Conservation (phyloP, 2,797 vertebrate genomes). For the Hippoglossus hippoglossus region DNA sequence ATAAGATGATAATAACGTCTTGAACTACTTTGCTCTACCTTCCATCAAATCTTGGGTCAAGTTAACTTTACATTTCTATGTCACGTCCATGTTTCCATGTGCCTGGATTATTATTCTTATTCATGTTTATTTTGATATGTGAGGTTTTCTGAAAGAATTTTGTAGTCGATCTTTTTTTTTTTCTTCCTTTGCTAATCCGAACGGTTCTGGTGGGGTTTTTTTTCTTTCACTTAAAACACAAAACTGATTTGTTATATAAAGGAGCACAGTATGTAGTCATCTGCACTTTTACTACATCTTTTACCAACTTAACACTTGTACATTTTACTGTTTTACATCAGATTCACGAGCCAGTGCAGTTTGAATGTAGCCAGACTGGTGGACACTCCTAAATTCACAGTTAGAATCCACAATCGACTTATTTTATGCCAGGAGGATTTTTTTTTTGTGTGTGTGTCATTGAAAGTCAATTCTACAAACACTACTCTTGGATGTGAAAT, state of each 20-base stretch:
- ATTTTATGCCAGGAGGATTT: background rate
- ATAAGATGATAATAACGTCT: background rate
- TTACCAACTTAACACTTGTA: constrained; percentile 12
- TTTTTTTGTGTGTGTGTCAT: background rate
- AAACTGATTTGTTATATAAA: constrained; percentile 1
- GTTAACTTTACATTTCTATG: constrained; percentile 3
- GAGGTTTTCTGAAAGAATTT: constrained; percentile 40
- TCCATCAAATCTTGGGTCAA: constrained; percentile 6
- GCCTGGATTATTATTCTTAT: constrained; percentile 28
- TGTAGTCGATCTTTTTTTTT: constrained; percentile 12
- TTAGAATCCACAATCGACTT: background rate
- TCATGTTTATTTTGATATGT: constrained; percentile 35
- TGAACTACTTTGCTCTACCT: constrained; percentile 25
- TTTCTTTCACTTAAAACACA: background rate
- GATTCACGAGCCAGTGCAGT: background rate
- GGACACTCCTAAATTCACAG: background rate
- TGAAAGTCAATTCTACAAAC: constrained; percentile 27
- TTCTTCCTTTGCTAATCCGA: constrained; percentile 2
- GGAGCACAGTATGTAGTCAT: background rate
- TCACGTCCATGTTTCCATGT: constrained; percentile 13
- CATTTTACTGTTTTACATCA: constrained; percentile 8
- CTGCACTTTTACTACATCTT: no score
- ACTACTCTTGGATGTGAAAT: constrained; percentile 32
- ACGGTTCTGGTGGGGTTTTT: background rate
- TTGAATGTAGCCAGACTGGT: background rate